Evolutionary conservation across 2,113 vertebrate genomes (phyloP).

Genomic region (Hassar affinis): DNA sequence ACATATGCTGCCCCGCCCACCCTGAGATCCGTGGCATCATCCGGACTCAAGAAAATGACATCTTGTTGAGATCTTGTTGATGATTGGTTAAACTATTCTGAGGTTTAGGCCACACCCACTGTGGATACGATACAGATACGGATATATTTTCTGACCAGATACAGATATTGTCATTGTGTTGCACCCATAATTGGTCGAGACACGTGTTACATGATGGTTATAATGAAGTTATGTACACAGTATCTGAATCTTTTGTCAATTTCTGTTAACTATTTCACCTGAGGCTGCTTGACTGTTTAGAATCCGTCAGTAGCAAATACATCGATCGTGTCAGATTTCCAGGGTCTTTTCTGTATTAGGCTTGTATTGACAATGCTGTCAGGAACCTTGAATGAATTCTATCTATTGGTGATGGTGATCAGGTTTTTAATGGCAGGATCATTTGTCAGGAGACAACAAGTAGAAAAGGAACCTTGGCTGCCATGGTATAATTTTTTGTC

Average conservation of each 20-base stretch:
- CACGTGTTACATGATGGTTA: too few species aligned
- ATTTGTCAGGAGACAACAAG: background rate
- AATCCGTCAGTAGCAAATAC: background rate
- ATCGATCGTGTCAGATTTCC: background rate
- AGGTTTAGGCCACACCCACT: background rate
- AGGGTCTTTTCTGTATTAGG: background rate
- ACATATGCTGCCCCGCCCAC: too few species aligned
- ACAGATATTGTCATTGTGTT: background rate
- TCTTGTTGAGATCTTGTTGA: background rate
- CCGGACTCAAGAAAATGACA: background rate
- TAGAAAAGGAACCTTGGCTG: background rate
- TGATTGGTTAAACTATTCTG: background rate
- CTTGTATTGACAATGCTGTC: background rate
- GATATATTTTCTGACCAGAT: too few species aligned
- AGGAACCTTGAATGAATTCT: background rate
- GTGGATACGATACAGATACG: background rate
- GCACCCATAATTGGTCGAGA: background rate
- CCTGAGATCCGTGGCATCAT: too few species aligned
- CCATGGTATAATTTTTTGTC: background rate
- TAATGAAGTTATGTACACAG: too few species aligned
- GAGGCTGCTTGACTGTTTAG: background rate
- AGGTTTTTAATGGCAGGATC: background rate
- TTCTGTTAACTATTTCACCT: background rate
- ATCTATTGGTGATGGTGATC: background rate
- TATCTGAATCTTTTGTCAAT: too few species aligned